Percentiles rank a stretch among this genome's conserved stretches.
These are phyloP conservation scores for Hylomyscus alleni DNA, from an alignment of 2,797 vertebrate genomes.

Conservation along the genomic window DNA sequence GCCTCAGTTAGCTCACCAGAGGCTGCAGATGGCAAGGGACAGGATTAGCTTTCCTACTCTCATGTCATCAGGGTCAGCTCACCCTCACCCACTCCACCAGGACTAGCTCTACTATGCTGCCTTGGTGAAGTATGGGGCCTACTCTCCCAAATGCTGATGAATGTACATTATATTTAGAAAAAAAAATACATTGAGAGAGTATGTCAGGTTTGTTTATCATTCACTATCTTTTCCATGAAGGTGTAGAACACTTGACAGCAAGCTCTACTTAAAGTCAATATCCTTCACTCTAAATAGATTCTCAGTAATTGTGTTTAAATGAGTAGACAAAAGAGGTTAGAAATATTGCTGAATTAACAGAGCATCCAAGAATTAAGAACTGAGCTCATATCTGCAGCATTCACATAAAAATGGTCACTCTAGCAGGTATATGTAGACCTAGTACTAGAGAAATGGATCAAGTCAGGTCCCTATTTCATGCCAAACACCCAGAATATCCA, in stretches of 20 bases:
- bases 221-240: background rate
- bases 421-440: background rate
- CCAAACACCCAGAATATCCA: background rate
- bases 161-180: background rate
- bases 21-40: background rate
- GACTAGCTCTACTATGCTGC: background rate
- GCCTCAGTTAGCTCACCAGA: background rate
- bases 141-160: background rate
- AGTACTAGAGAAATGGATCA: background rate
- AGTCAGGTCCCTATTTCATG: background rate
- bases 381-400: background rate
- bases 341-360: background rate
- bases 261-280: background rate
- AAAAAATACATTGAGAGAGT: background rate
- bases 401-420: background rate
- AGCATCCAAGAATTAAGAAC: background rate
- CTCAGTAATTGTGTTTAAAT: constrained; percentile 6
- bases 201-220: background rate
- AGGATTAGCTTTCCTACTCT: background rate
- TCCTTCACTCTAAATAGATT: background rate
- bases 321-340: background rate
- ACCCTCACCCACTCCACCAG: background rate
- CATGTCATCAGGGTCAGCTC: background rate
- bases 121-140: background rate
- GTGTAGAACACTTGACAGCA: background rate